Base-by-base conservation (phyloP, 1,140 invertebrate genomes). In the Akabosia matsudoensis region DNA sequence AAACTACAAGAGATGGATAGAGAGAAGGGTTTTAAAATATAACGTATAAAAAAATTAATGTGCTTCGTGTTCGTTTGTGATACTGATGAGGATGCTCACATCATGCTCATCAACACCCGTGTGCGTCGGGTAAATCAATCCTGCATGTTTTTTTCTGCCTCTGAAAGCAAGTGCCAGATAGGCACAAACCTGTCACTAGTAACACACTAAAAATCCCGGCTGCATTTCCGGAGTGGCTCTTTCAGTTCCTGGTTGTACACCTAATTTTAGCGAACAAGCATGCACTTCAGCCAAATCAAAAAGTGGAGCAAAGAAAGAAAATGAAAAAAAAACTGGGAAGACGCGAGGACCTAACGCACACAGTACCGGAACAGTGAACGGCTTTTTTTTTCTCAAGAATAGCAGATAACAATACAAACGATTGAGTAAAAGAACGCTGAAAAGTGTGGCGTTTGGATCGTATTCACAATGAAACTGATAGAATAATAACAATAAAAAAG, bases 181-280 rank as follows among this genome's bases (percentile, higher is more conserved):
- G 37, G 7, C 37, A 45, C 37, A n/a, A n/a, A n/a, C n/a, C n/a
- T n/a, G n/a, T n/a, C n/a, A 45, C 37, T 45, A 30, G 26, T 67
- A 30, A 67, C 61, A 67, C 61, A 67, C 61, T 67, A 31, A 67
- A 61, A 67, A 67, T 67, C 61, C 61, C 61, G 61, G 70, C 37
- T 72, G 70, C 70, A 72, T 51, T 72, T 72, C 70, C 70, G 70
- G 37, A 72, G 33, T 72, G n/a, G n/a, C n/a, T n/a, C n/a, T n/a
- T 37, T 30, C 28, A 3, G 67, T 7, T 70, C 67, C 70, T 72
- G 70, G 70, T 72, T 72, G 33, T 34, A 72, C 37, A 51, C 33
- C 70, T 72, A 72, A 45, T 72, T 72, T 72, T 45, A 72, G 70
- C 70, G 31, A 67, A 67, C 14, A 10, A 61, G 54, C 54, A 61